Evolutionary conservation across 2,888 invertebrate species (phyloP).

Genomic region (Hipparchia semele): DNA sequence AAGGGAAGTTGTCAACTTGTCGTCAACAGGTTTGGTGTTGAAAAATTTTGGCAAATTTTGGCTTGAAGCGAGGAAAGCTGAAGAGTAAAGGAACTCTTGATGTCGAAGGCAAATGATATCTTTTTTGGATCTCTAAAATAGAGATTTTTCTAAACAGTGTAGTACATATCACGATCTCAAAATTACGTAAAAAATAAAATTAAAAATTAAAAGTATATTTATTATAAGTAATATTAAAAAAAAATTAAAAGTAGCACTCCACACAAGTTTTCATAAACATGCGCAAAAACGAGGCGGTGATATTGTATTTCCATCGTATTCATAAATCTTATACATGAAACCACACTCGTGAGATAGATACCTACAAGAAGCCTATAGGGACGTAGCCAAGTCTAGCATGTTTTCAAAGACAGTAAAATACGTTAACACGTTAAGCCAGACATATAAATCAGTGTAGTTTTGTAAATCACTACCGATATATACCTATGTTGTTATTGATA

Average conservation of each 20-base stretch:
- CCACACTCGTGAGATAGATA: slow-evolving; percentile 15
- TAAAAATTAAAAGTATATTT: no score
- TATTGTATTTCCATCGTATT: slow-evolving; percentile 17
- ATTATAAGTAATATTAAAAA: no score
- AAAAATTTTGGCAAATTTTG: no score
- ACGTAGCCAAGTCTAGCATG: slow-evolving; percentile 32
- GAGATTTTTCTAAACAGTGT: no score
- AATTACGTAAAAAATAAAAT: no score
- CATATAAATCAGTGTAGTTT: slow-evolving; percentile 73
- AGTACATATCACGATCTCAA: no score
- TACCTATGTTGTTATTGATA: slow-evolving; percentile 57
- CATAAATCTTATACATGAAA: slow-evolving; percentile 22
- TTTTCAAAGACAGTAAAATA: slow-evolving; percentile 39
- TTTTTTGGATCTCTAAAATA: no score
- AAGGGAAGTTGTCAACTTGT: no score
- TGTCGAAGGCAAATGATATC: no score
- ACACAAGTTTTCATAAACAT: neutral
- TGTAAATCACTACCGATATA: slow-evolving; percentile 62
- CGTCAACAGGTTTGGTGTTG: no score
- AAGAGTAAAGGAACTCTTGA: no score
- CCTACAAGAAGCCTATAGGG: slow-evolving; percentile 24
- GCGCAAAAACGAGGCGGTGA: neutral
- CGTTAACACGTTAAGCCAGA: slow-evolving; percentile 50
- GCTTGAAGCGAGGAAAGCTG: no score
- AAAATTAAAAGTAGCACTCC: neutral